Conservation (phyloP, 2,113 vertebrate genomes). For the Alaudala cheleensis region DNA sequence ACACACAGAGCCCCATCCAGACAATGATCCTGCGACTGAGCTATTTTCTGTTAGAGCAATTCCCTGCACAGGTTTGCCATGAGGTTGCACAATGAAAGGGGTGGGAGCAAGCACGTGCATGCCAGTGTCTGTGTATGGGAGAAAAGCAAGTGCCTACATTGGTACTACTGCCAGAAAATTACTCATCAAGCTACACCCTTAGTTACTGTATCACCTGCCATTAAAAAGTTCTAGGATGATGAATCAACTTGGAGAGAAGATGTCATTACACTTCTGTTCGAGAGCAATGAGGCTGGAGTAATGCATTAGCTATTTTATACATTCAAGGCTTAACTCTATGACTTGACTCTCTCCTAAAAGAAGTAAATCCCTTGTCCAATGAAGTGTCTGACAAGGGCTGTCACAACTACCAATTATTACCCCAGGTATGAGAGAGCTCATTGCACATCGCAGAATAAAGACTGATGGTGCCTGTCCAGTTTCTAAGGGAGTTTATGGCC, state of each 20-base stretch:
- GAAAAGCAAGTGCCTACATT: not conserved
- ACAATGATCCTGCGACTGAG: not conserved
- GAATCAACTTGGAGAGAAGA: not conserved
- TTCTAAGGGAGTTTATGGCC: not conserved
- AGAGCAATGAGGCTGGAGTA: not conserved
- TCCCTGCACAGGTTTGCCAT: not conserved
- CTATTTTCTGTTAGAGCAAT: conserved; percentile 1
- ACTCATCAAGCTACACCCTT: conserved; percentile 38
- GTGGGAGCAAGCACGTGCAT: not conserved
- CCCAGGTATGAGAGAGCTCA: not conserved
- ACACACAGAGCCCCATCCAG: not conserved
- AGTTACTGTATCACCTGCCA: conserved; percentile 22
- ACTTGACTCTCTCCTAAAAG: not conserved
- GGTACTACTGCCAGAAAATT: conserved; percentile 21
- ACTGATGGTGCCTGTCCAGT: not conserved
- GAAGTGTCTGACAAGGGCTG: not conserved
- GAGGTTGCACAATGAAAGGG: not conserved
- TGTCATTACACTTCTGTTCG: not conserved
- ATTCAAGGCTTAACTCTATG: not conserved
- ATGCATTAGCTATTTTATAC: not conserved
- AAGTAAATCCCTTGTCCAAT: not conserved
- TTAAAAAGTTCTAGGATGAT: not conserved
- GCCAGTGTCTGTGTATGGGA: not conserved
- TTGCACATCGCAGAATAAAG: not conserved
- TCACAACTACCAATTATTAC: not conserved